These are phyloP conservation scores for Cyanoramphus novaezelandiae DNA, from an alignment of 2,113 vertebrate species.

Conservation along the genomic window DNA sequence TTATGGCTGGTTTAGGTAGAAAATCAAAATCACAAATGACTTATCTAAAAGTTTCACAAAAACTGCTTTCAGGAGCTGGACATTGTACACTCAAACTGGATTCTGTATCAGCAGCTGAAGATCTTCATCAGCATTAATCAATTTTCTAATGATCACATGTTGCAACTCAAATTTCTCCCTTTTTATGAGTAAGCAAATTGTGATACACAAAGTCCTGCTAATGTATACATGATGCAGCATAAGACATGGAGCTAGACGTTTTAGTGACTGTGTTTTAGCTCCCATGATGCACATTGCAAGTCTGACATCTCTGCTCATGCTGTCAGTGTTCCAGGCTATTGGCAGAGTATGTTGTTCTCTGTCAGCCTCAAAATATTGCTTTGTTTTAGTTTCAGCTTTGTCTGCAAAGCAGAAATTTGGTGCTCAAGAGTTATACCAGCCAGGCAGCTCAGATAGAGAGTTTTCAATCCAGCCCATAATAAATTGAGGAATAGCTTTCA, in stretches of 20 bases:
- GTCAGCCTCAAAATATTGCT: not conserved
- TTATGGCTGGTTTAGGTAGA: not conserved
- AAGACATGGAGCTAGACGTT: not conserved
- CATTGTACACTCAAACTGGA: not conserved
- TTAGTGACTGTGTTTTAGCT: not conserved
- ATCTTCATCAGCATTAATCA: not conserved
- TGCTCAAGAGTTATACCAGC: not conserved
- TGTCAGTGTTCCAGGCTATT: not conserved
- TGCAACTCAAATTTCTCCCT: not conserved
- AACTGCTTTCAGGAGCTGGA: not conserved
- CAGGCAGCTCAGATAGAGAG: not conserved
- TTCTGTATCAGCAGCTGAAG: not conserved
- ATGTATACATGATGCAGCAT: not conserved
- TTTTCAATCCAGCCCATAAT: not conserved
- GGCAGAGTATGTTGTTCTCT: not conserved
- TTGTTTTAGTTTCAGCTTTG: not conserved
- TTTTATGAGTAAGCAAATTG: not conserved
- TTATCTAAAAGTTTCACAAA: not conserved
- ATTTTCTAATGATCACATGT: not conserved
- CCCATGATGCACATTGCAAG: not conserved
- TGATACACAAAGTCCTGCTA: not conserved
- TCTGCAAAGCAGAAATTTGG: not conserved
- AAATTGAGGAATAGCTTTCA: not conserved
- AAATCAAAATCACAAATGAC: not conserved
- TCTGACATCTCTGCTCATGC: not conserved